Evolutionary conservation across 2,888 invertebrate species (phyloP).

Genomic region (Lepetodrilus schrolli): DNA sequence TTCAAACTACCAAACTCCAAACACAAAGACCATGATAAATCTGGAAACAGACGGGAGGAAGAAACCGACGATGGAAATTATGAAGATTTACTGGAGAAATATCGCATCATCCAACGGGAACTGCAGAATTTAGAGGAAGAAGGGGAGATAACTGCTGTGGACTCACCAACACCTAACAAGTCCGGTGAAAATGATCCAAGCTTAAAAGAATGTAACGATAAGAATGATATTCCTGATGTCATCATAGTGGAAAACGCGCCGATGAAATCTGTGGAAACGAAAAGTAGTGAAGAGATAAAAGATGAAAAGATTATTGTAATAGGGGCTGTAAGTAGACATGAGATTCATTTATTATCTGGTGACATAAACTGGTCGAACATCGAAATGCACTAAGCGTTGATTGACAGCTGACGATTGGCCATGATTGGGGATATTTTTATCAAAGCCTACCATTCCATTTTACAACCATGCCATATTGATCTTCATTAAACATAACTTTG

Average conservation of each 20-base stretch:
- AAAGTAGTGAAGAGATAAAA: no score
- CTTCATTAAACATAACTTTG: no score
- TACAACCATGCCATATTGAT: no score
- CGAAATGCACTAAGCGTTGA: no score
- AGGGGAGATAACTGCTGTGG: neutral
- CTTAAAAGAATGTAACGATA: neutral
- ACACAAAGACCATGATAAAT: neutral
- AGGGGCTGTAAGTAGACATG: no score
- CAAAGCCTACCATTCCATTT: no score
- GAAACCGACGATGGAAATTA: conserved; percentile 45
- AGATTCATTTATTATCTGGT: no score
- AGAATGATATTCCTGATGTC: neutral
- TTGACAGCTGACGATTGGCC: no score
- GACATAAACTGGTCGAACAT: no score
- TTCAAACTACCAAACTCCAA: neutral
- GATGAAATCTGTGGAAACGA: neutral
- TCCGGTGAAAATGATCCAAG: neutral
- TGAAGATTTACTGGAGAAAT: conserved; percentile 44
- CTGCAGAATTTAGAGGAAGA: conserved; percentile 44
- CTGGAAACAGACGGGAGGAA: neutral
- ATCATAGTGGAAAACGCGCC: neutral
- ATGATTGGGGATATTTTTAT: no score
- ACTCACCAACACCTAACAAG: neutral
- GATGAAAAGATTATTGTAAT: no score
- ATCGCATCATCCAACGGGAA: conserved; percentile 52